phyloP scores from a whole-genome alignment of 2,797 vertebrate genomes.

The Knipowitschia caucasica region DNA sequence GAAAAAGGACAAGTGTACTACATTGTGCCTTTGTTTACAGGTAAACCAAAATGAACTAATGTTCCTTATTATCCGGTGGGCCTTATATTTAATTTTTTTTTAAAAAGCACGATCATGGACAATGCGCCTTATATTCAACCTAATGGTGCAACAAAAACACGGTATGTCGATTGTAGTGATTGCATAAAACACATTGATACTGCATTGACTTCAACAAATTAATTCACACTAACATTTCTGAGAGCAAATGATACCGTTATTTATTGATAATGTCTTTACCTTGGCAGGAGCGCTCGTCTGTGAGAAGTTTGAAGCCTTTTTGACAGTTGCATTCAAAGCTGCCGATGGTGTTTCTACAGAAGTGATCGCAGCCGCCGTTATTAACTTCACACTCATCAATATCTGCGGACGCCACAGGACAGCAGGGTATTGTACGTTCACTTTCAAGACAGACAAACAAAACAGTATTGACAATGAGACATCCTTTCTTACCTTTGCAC shows the following conservation, averaged over 20 bases:
- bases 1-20: too few species aligned
- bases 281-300: conserved; percentile 95
- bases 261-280: conserved; percentile 68
- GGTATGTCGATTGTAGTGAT: too few species aligned
- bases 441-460: background rate
- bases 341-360: conserved; percentile 95
- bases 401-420: conserved; percentile 71
- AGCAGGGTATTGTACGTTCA: background rate
- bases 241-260: background rate
- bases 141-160: too few species aligned
- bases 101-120: too few species aligned
- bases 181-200: too few species aligned
- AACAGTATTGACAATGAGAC: background rate
- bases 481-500: conserved; percentile 85
- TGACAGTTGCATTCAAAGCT: conserved; percentile 97
- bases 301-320: conserved; percentile 96
- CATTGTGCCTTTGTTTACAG: too few species aligned
- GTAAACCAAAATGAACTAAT: too few species aligned
- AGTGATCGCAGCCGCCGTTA: conserved; percentile 94
- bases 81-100: too few species aligned
- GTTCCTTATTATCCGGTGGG: too few species aligned
- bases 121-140: too few species aligned
- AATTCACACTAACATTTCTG: background rate
- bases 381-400: conserved; percentile 91
- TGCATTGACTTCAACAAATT: too few species aligned